phyloP scores from a whole-genome alignment of 2,113 vertebrate genomes.

The Microcebus tavaratra region DNA sequence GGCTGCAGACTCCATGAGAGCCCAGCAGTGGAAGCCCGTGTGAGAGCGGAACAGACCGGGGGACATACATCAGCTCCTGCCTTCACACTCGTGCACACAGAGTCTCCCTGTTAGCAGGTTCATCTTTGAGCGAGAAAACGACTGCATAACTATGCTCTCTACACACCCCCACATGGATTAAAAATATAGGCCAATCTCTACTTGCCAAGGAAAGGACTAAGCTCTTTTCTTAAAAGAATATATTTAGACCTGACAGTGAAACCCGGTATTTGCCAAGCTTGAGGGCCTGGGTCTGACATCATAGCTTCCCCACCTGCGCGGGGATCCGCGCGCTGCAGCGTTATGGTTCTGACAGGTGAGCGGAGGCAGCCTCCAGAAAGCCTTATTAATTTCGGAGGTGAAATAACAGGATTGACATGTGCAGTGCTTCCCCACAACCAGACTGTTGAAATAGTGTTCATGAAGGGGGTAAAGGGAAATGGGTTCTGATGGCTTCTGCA shows the following conservation, averaged over 20 bases:
- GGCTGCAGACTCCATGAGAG: neutral
- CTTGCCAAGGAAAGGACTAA: slow-evolving; percentile 45
- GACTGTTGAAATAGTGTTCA: slow-evolving; percentile 31
- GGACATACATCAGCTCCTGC: neutral
- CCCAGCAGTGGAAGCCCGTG: neutral
- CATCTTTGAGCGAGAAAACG: neutral
- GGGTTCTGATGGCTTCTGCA: slow-evolving; percentile 46
- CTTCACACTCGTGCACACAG: neutral
- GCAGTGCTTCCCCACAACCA: slow-evolving; percentile 71
- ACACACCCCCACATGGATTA: slow-evolving; percentile 21
- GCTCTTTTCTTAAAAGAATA: slow-evolving; percentile 51
- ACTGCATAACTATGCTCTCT: neutral
- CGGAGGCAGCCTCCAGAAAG: slow-evolving; percentile 69
- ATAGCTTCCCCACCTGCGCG: neutral
- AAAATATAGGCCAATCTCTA: slow-evolving; percentile 54
- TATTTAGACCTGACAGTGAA: slow-evolving; percentile 64
- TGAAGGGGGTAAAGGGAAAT: slow-evolving; percentile 65
- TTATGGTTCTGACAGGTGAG: slow-evolving; percentile 71
- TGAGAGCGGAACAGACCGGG: neutral
- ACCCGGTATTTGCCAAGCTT: slow-evolving; percentile 32
- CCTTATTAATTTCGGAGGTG: slow-evolving; percentile 76
- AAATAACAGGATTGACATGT: slow-evolving; percentile 72
- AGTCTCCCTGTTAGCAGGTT: neutral
- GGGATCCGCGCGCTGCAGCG: slow-evolving; percentile 20
- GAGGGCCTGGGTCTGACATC: slow-evolving; percentile 59